Conservation (phyloP, 2,797 vertebrate genomes). For the Artibeus lituratus region DNA sequence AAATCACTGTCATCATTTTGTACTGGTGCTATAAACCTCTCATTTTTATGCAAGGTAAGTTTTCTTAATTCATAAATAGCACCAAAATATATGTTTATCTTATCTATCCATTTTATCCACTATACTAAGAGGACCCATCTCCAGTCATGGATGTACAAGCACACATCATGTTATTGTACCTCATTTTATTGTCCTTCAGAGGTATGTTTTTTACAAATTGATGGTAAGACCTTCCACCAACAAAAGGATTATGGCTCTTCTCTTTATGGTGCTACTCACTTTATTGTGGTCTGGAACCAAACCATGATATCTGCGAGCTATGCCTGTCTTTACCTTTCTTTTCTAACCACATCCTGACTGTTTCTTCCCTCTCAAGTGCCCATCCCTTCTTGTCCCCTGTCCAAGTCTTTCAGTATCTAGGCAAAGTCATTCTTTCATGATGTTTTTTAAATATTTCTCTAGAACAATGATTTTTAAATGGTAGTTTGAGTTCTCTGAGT, state of each 20-base stretch:
- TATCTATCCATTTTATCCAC: background rate
- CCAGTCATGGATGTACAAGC: background rate
- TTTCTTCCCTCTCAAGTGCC: background rate
- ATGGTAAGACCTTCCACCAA: background rate
- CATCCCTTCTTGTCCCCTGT: background rate
- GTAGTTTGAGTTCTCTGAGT: background rate
- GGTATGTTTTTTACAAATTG: background rate
- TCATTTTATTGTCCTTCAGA: background rate
- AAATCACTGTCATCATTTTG: background rate
- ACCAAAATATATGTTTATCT: background rate
- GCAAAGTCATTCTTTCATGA: background rate
- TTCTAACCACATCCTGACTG: background rate
- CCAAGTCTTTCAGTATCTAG: background rate
- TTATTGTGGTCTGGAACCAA: background rate
- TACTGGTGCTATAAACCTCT: background rate
- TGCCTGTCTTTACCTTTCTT: background rate
- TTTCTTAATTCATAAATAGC: background rate
- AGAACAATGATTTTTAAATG: background rate
- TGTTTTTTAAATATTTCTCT: background rate
- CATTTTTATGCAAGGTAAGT: background rate
- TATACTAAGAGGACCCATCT: background rate
- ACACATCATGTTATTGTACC: background rate
- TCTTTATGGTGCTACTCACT: background rate
- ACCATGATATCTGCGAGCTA: background rate
- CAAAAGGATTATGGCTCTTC: background rate